Evolutionary conservation across 1,140 invertebrate genomes (phyloP).

Genomic region (Bombus affinis): DNA sequence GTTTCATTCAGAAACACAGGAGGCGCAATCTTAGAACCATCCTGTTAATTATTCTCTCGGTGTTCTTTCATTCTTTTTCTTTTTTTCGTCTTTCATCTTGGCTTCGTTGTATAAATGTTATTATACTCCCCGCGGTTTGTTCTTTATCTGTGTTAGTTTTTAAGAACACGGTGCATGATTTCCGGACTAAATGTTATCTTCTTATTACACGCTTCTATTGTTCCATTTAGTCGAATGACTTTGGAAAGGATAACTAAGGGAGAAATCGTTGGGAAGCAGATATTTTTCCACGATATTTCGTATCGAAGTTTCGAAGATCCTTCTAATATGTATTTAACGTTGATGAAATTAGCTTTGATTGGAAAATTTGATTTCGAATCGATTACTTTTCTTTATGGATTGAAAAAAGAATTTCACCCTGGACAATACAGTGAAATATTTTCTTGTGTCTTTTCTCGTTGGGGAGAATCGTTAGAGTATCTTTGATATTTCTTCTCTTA

Average conservation of each 20-base stretch:
- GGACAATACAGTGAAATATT: too few relatives aligned
- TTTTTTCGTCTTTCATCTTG: not conserved
- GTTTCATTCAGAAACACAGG: slow-evolving; percentile 12
- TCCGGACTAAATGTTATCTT: too few relatives aligned
- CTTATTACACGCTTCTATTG: not conserved
- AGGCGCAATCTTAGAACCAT: not conserved
- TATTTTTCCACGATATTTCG: not conserved
- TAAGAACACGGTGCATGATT: too few relatives aligned
- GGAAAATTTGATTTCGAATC: too few relatives aligned
- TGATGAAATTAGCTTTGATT: too few relatives aligned
- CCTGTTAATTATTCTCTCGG: slow-evolving; percentile 20
- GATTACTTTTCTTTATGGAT: too few relatives aligned
- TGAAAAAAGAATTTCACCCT: too few relatives aligned
- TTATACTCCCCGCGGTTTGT: not conserved
- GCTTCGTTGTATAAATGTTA: not conserved
- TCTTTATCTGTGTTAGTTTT: too few relatives aligned
- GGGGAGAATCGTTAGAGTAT: too few relatives aligned
- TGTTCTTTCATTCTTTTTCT: not conserved
- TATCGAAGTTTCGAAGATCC: not conserved
- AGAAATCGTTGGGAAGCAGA: not conserved
- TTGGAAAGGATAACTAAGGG: not conserved
- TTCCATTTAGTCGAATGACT: not conserved
- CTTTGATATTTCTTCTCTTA: too few relatives aligned
- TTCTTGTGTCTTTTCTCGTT: too few relatives aligned
- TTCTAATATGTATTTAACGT: too few relatives aligned